Base-by-base conservation (phyloP, 2,797 vertebrate species). In the Protonibea diacanthus region DNA sequence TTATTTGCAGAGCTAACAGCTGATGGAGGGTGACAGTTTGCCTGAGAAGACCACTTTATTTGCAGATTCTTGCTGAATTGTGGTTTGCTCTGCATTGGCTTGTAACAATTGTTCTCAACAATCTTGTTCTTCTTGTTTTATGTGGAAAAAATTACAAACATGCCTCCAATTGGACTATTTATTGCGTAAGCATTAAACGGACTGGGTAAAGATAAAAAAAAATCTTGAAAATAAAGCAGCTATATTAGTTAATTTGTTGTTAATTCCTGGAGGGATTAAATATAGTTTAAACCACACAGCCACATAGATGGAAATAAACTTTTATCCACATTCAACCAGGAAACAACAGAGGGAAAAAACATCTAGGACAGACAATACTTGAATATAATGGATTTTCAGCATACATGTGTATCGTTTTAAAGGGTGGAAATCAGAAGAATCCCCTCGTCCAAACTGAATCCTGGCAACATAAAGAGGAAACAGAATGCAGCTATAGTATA, bases 391-490 rank as follows among this genome's bases (percentile, higher is more conserved):
- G 33, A 62, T 63, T 63, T 81, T 75, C 57, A 62, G 25, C 33
- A 74, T 29, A 47, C 40, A 64, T 23, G 49, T 57, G 53, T 40
- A 48, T 81, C 27, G 20, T 52, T 76, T 83, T 78, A 67, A 78
- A 78, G 55, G 9, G 17, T 66, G 55, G 14, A 81, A 56, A 75
- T 56, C 53, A 76, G 44, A 64, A 38, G 33, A 63, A 27, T 62
- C 25, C 5, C 2, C 4, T 64, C 6, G 0, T 48, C 27, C 44
- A 70, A 71, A 72, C 21, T 53, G 18, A 5, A 59, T 44, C 79
- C 69, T 84, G 76, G 65, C 55, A 77, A 38, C 17, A 33, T 13
- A 76, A 45, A 63, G 23, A 40, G 21, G 45, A 74, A 87, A 47
- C 11, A 44, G 42, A 76, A 83, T 45, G 52, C 65, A 74, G 71